Conservation (phyloP, 2,797 vertebrate species). For the Gallinago solitaria region DNA sequence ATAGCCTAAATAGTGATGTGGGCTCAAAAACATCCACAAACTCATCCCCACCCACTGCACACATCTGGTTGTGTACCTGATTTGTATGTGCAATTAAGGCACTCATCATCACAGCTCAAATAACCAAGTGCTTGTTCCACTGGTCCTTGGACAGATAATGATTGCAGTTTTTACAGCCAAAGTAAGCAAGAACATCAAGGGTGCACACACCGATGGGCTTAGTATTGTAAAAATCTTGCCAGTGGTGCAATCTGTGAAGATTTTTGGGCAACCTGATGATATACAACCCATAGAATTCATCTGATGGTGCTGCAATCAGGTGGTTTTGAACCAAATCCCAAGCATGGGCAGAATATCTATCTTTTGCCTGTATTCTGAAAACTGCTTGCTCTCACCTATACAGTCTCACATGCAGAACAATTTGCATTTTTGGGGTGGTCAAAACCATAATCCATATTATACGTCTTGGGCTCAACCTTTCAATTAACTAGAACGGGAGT, state of each 20-base stretch:
- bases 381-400: neutral
- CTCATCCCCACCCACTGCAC: neutral
- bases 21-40: conserved; percentile 3
- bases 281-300: neutral
- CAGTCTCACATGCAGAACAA: neutral
- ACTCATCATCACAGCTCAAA: neutral
- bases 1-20: neutral
- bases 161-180: conserved; percentile 6
- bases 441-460: neutral
- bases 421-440: neutral
- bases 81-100: neutral
- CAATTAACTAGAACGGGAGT: conserved; percentile 46
- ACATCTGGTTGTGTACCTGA: conserved; percentile 39
- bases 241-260: neutral
- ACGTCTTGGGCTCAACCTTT: neutral
- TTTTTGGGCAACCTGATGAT: neutral
- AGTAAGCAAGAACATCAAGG: conserved; percentile 18
- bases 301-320: neutral
- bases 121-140: neutral
- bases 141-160: neutral
- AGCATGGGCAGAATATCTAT: neutral
- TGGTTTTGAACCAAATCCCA: neutral
- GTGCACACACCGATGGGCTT: neutral
- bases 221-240: neutral
- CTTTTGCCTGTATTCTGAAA: neutral